Conservation (phyloP, 2,888 invertebrate species). For the Eupithecia vulgata region DNA sequence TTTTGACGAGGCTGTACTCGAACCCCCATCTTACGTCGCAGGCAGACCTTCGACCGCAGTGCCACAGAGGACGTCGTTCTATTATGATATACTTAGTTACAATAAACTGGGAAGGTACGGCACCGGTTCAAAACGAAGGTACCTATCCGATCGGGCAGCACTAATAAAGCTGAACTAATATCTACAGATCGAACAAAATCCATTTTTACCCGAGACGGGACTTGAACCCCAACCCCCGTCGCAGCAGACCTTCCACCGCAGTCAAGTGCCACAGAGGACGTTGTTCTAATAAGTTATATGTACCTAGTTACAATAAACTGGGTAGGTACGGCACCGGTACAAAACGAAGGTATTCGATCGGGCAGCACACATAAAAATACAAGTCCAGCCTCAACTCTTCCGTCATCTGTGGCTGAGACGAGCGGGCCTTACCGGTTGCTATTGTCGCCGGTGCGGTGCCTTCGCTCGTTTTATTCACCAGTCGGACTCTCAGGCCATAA, state of each 20-base stretch:
- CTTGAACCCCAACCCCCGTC: too few species aligned
- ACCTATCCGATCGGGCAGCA: too few species aligned
- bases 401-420: conserved; percentile 38
- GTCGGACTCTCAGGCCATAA: conserved; percentile 36
- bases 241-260: too few species aligned
- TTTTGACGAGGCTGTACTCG: not conserved
- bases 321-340: not conserved
- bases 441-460: conserved; percentile 41
- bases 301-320: too few species aligned
- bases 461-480: conserved; percentile 29
- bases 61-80: not conserved
- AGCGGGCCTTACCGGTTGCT: conserved; percentile 66
- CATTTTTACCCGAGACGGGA: too few species aligned
- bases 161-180: too few species aligned
- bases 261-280: too few species aligned
- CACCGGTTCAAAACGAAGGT: too few species aligned
- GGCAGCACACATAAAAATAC: conserved; percentile 14
- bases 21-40: not conserved
- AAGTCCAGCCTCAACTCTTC: conserved; percentile 18
- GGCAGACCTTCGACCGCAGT: not conserved
- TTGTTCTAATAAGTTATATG: too few species aligned
- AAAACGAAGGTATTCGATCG: conserved; percentile 3
- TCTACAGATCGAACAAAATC: too few species aligned
- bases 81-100: too few species aligned
- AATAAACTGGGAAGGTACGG: too few species aligned